A percentile compares a stretch with the other conserved stretches of the same genome.
Evolutionary conservation across 2,797 vertebrate genomes (phyloP).

Genomic region (Hozukius guyotensis): DNA sequence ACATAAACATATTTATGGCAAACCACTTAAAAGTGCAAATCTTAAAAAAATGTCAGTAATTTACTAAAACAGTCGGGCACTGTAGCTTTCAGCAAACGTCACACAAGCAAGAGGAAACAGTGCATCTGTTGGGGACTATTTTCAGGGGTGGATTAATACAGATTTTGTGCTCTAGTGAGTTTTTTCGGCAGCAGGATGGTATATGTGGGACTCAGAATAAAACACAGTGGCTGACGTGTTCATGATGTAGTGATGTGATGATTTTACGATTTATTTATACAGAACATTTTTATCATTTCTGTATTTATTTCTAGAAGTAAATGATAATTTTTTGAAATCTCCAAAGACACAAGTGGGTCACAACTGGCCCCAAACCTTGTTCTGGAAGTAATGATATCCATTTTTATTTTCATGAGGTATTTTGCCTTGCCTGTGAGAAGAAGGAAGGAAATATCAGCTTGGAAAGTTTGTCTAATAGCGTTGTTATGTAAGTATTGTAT

Average conservation of each 20-base stretch:
- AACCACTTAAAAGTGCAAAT: neutral
- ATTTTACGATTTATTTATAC: neutral
- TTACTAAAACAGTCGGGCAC: neutral
- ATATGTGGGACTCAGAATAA: neutral
- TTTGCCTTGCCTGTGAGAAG: constrained; percentile 34
- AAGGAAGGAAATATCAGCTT: constrained; percentile 22
- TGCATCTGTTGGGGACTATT: neutral
- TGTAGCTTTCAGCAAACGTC: neutral
- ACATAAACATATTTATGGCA: neutral
- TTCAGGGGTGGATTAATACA: neutral
- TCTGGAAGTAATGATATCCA: neutral
- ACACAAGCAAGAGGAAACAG: neutral
- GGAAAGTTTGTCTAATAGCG: constrained; percentile 6
- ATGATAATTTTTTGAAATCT: neutral
- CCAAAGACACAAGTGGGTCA: neutral
- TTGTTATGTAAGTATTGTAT: constrained; percentile 48
- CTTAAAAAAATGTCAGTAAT: neutral
- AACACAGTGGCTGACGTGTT: neutral
- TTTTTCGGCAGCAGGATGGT: neutral
- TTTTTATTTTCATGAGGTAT: constrained; percentile 25
- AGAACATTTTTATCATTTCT: neutral
- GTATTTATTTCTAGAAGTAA: neutral
- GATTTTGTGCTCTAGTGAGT: neutral
- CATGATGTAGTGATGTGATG: neutral
- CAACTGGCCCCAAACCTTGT: neutral